Conservation (phyloP, 2,797 vertebrate species). For the Moxostoma hubbsi region DNA sequence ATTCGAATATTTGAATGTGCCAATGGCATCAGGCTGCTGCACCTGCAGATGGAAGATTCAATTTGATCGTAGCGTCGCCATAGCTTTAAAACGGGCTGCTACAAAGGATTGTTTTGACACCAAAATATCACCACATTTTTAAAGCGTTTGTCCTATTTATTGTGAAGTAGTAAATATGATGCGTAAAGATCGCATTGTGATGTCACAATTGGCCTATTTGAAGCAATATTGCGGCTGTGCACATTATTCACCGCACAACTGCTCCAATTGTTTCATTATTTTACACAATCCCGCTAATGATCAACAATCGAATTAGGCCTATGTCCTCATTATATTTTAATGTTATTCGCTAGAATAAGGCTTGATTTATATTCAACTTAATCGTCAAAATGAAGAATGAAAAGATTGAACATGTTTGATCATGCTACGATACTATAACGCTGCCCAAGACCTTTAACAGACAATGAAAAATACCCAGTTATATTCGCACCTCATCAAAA, state of each 20-base stretch:
- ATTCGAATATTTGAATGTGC: not conserved
- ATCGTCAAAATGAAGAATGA: not conserved
- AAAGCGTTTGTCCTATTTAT: not conserved
- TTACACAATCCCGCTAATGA: not conserved
- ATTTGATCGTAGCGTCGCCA: slow-evolving; percentile 84
- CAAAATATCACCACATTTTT: not conserved
- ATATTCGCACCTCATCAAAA: not conserved
- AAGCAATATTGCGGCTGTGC: slow-evolving; percentile 23
- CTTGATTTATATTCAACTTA: not conserved
- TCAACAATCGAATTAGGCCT: not conserved
- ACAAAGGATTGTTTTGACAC: not conserved
- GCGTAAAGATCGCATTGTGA: not conserved
- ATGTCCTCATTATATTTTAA: not conserved
- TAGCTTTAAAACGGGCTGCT: slow-evolving; percentile 47
- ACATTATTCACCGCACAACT: not conserved
- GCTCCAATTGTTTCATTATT: not conserved
- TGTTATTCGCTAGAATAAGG: not conserved
- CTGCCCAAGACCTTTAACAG: not conserved
- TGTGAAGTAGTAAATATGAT: not conserved
- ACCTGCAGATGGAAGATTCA: slow-evolving; percentile 76
- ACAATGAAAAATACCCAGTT: not conserved
- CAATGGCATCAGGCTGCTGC: slow-evolving; percentile 33
- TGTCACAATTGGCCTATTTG: slow-evolving; percentile 24
- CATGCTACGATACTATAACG: not conserved
- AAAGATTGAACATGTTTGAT: not conserved